Evolutionary conservation across 2,888 invertebrate species (phyloP), one percentile per base, ranked within the genome.

Genomic region (Nomada fabriciana): DNA sequence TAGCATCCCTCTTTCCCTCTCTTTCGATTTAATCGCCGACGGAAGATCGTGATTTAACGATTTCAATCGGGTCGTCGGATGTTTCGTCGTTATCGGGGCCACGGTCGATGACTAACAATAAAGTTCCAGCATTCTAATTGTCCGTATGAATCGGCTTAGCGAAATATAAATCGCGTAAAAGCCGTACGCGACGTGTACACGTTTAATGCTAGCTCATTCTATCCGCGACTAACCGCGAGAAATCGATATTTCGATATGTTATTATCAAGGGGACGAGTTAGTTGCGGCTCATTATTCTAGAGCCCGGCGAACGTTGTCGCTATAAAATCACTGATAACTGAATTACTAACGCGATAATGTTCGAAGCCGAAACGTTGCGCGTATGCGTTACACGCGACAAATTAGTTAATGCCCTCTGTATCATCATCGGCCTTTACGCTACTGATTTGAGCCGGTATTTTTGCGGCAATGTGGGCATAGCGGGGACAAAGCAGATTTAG

Each of bases 191-290:
- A 50, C 50, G 50, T n/a, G 2, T 2, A 15, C 1, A 2, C 36
- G 29, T 50, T 25, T 15, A 3, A 5, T 43, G 10, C 10, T 20
- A 29, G n/a, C 25, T 25, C 1, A 20, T 23, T 13, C 25, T 36
- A 68, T 43, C n/a, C 13, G 18, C 11, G 59, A 36, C 15, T 57
- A 13, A 59, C 2, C n/a, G 47, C 18, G 11, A 15, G 25, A 2
- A 43, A 81, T 80, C 81, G 76, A 86, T 83, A 85, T 69, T 63
- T 67, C 70, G 73, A 79, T 81, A 80, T 85, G 85, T 87, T 87
- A 85, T 87, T 85, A 81, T 80, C 76, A 70, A 50, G 75, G 60
- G 63, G n/a, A 36, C 59, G 57, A 80, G 74, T 75, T 68, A 59
- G 76, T 60, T 18, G 53, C 20, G 65, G 55, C 57, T 87, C 77